phyloP scores from a whole-genome alignment of 2,888 invertebrate genomes.

The Tuta absoluta region DNA sequence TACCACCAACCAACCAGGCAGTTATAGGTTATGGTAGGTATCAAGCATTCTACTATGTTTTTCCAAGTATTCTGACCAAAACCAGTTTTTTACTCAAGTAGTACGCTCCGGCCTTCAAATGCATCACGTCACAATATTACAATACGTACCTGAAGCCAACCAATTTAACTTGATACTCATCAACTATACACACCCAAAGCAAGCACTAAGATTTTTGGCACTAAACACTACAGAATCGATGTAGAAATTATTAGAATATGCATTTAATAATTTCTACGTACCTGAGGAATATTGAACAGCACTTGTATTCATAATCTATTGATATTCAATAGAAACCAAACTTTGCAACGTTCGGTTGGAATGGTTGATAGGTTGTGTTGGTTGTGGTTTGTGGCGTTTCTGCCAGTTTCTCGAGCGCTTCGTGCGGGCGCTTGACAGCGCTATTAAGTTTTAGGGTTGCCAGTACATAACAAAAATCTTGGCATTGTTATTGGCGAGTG shows the following conservation, averaged over 20 bases:
- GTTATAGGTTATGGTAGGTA: conserved; percentile 3
- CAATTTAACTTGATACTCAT: not conserved
- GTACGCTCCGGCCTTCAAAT: conserved; percentile 24
- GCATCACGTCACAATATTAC: conserved; percentile 5
- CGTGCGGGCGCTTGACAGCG: no score
- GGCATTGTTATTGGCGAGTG: no score
- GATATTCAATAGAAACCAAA: not conserved
- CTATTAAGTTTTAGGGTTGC: no score
- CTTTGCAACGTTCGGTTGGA: not conserved
- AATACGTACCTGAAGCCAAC: conserved; percentile 7
- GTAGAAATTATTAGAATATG: conserved; percentile 13
- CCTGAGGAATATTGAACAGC: conserved; percentile 49
- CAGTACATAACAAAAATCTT: not conserved
- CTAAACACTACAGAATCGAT: not conserved
- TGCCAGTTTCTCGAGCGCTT: not conserved
- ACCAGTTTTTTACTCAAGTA: conserved; percentile 20
- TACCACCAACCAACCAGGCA: not conserved
- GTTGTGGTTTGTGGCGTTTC: not conserved
- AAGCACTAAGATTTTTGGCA: not conserved
- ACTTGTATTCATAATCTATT: conserved; percentile 47
- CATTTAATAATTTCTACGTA: conserved; percentile 35
- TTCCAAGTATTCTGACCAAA: not conserved
- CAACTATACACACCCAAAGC: conserved; percentile 16
- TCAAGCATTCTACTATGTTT: conserved; percentile 7
- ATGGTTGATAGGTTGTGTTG: conserved; percentile 1